These are phyloP conservation scores for Pinna nobilis DNA, from an alignment of 1,140 invertebrate species.

Conservation along the genomic window DNA sequence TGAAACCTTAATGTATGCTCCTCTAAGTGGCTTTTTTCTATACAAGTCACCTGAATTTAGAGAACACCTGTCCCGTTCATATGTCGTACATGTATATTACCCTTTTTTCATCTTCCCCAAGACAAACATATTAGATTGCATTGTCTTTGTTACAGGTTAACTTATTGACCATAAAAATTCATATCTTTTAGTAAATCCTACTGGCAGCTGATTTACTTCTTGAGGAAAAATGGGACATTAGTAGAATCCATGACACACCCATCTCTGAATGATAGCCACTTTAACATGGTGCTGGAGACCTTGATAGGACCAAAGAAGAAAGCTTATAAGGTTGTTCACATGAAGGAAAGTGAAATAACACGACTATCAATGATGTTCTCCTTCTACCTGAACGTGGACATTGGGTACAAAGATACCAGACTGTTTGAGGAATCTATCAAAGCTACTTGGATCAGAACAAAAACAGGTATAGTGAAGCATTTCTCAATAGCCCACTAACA, in stretches of 20 bases:
- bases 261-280: conserved; percentile 8
- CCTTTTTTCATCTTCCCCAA: too few relatives aligned
- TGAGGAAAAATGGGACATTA: conserved; percentile 30
- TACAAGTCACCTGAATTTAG: too few relatives aligned
- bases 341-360: conserved; percentile 9
- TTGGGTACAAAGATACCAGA: conserved; percentile 10
- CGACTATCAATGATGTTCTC: conserved; percentile 26
- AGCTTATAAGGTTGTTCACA: conserved; percentile 14
- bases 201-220: conserved; percentile 36
- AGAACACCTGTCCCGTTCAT: too few relatives aligned
- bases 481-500: not conserved
- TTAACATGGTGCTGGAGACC: not conserved
- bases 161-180: not conserved
- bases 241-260: conserved; percentile 40
- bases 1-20: too few relatives aligned
- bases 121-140: too few relatives aligned
- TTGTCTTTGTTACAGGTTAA: not conserved
- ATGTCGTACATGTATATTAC: too few relatives aligned
- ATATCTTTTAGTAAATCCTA: conserved; percentile 6
- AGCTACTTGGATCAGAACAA: conserved; percentile 14
- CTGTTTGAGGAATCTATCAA: conserved; percentile 18
- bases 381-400: conserved; percentile 19
- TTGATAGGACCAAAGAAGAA: conserved; percentile 7
- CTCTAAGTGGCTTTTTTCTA: too few relatives aligned
- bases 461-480: conserved; percentile 13